Conservation (phyloP, 2,797 vertebrate species). For the Protonibea diacanthus region DNA sequence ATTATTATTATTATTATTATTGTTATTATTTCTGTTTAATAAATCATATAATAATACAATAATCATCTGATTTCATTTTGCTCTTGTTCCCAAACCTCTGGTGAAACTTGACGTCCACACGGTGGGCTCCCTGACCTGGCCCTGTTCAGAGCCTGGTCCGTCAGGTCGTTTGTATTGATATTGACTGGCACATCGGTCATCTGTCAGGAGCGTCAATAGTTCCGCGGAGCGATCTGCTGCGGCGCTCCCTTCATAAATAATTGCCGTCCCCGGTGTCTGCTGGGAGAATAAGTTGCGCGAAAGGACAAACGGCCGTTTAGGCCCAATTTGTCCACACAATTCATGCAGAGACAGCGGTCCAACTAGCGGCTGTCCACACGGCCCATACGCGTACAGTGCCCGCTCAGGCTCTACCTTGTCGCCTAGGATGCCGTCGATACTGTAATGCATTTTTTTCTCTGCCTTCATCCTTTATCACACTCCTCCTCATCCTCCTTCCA, state of each 20-base stretch:
- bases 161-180: constrained; percentile 85
- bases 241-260: constrained; percentile 81
- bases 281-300: constrained; percentile 65
- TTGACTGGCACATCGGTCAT: constrained; percentile 89
- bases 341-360: constrained; percentile 3
- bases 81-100: neutral
- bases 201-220: constrained; percentile 90
- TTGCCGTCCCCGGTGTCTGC: constrained; percentile 69
- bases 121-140: neutral
- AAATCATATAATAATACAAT: too few species aligned
- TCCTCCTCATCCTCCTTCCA: constrained; percentile 96
- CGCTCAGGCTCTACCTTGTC: constrained; percentile 90
- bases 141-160: constrained; percentile 15
- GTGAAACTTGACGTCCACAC: constrained; percentile 8
- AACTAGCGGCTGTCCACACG: constrained; percentile 6
- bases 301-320: constrained; percentile 63
- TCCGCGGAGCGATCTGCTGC: constrained; percentile 83
- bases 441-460: constrained; percentile 97
- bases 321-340: constrained; percentile 53
- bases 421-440: constrained; percentile 96
- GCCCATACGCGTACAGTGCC: too few species aligned
- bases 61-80: neutral
- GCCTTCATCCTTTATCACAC: constrained; percentile 93
- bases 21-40: too few species aligned
- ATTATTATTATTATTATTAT: too few species aligned